Base-by-base conservation (phyloP, 2,113 vertebrate species). In the Tiliqua scincoides region DNA sequence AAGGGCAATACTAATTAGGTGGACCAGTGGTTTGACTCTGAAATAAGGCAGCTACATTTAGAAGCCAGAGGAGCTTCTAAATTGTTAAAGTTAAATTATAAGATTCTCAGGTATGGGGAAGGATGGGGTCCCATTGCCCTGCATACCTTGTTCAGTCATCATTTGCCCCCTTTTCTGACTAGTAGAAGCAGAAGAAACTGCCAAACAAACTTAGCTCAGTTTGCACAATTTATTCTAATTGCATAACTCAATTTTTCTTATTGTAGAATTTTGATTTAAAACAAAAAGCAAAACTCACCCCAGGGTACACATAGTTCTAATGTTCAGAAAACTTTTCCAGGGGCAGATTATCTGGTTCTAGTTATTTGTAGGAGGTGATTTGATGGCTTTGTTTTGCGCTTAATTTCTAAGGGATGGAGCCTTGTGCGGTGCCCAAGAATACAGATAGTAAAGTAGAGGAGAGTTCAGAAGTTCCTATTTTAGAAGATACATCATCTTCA, bases 401-500 rank as follows among this genome's bases (percentile, higher is more conserved):
- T 96, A 27, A 30, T 93, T 92, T 95, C 96, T 77, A 92, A 99
- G 98, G 98, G 90, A 98, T 97, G 88, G 97, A 98, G 62, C 83
- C 93, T 76, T 95, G 95, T 32, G 94, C 93, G 6, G 96, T 93
- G 86, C 84, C 93, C 25, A 97, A 96, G 89, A 91, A 92, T 89
- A 72, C 95, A 54, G 98, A 99, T 87, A 94, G 90, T 89, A 98
- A 97, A 96, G 91, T 78, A 1, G 98, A 99, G 32, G 98, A 99
- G 65, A 97, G 95, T 92, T 97, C 97, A 0, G 97, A 99, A 93
- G 96, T 97, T 89, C 98, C 98, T 80, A 98, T 98, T 93, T 96
- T 98, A 90, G 98, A 99, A 94, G 98, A 99, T 88, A 97, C 96
- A 0, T 97, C 97, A 2, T 97, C 97, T 73, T 97, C 98, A 88